Conservation (phyloP, 2,113 vertebrate species). For the Nothoprocta perdicaria region DNA sequence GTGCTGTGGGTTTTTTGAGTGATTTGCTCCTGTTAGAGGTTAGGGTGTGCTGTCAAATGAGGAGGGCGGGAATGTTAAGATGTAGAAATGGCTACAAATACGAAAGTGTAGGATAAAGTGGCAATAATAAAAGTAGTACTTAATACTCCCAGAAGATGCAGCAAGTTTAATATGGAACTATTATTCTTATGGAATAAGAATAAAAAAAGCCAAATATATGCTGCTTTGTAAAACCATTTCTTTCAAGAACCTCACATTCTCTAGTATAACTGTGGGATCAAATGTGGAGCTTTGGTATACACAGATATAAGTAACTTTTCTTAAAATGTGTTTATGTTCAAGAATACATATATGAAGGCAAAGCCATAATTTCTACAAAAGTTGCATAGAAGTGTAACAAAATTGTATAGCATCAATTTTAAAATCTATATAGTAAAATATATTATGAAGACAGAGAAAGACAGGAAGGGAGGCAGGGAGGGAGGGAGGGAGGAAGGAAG, state of each 20-base stretch:
- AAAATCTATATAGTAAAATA: neutral
- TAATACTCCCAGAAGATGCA: neutral
- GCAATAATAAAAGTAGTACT: neutral
- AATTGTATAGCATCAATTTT: neutral
- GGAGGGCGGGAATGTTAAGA: neutral
- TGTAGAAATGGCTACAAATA: constrained; percentile 58
- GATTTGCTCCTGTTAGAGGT: constrained; percentile 58
- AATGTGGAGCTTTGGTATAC: neutral
- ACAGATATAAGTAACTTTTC: neutral
- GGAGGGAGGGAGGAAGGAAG: too few relatives aligned
- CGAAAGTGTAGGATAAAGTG: constrained; percentile 41
- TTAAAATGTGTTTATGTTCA: neutral
- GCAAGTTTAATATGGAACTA: neutral
- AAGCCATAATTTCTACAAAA: neutral
- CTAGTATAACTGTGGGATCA: neutral
- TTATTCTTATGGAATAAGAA: neutral
- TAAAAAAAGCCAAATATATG: neutral
- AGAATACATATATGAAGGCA: neutral
- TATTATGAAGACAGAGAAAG: too few relatives aligned
- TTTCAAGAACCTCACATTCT: neutral
- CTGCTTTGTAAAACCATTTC: neutral
- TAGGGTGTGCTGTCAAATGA: constrained; percentile 36
- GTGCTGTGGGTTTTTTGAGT: constrained; percentile 34
- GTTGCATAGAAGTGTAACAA: fast-evolving
- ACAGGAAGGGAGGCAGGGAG: too few relatives aligned